These are phyloP conservation scores for Agriotes lineatus DNA, from an alignment of 2,888 invertebrate genomes.

Conservation along the genomic window DNA sequence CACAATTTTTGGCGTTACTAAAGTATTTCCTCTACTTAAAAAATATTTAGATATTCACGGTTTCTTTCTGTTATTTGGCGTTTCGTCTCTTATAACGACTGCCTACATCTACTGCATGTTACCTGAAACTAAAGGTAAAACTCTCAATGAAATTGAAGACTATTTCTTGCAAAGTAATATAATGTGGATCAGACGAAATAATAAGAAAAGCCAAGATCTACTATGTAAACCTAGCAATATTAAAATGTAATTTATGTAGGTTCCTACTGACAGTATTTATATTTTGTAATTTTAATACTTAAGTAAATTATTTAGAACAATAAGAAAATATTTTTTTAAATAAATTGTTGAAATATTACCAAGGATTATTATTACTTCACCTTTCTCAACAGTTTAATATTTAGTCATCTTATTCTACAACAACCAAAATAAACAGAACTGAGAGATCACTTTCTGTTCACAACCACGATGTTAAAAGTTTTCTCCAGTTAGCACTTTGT, in stretches of 20 bases:
- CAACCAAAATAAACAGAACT: too few species aligned
- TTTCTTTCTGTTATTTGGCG: slow-evolving; percentile 79
- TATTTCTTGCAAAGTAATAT: slow-evolving; percentile 78
- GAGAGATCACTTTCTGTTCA: too few species aligned
- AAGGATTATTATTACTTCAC: too few species aligned
- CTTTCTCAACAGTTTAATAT: too few species aligned
- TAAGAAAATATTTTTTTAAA: too few species aligned
- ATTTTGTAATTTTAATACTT: not conserved
- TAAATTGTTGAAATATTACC: too few species aligned
- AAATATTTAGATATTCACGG: slow-evolving; percentile 73
- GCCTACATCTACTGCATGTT: slow-evolving; percentile 72
- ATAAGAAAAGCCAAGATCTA: slow-evolving; percentile 56
- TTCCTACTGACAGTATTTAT: not conserved
- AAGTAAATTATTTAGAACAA: too few species aligned
- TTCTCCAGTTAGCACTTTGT: too few species aligned
- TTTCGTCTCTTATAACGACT: slow-evolving; percentile 73
- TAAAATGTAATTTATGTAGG: not conserved
- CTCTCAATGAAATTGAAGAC: slow-evolving; percentile 81
- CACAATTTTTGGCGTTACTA: slow-evolving; percentile 76
- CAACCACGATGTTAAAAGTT: too few species aligned
- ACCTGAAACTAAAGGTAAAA: slow-evolving; percentile 81
- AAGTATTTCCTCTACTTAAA: slow-evolving; percentile 77
- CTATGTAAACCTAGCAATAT: not conserved
- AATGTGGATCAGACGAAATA: slow-evolving; percentile 70
- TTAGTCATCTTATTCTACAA: too few species aligned